Base-by-base conservation (phyloP, 2,113 vertebrate species). In the Perca flavescens region DNA sequence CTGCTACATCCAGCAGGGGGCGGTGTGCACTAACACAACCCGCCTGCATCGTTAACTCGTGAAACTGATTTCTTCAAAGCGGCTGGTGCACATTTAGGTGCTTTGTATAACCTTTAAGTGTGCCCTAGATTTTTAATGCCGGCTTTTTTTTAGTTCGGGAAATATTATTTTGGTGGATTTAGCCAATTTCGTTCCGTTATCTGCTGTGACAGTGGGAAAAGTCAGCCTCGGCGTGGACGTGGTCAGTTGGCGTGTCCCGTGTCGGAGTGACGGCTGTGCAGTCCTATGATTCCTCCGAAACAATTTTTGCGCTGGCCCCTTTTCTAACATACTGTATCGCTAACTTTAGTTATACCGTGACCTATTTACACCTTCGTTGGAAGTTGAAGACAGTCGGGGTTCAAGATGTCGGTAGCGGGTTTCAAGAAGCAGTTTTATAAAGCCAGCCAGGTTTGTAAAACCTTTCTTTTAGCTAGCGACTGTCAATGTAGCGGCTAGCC, bases 341-440 rank as follows among this genome's bases (percentile, higher is more conserved):
- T 67, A 78, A 81, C 74, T 86, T 80, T 70, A 53, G 17, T 62
- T 69, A 16, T 31, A 52, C 61, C 56, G 40, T 43, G 40, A 78
- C 79, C 71, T 56, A 16, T 77, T 74, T 82, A 67, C 77, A 28
- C 62, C 62, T 70, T 70, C 36, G 62, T 74, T 66, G 83, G 76
- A 74, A 78, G 77, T 56, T 31, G 82, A 92, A 76, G 77, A 89
- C 71, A 57, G 63, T 36, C 73, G 49, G 85, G 78, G 62, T 72
- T 85, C 95, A 95, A 92, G 90, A 99, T 99, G 98, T 99, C 98
- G 89, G 97, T 98, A 74, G 97, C 98, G 75, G 98, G 98, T 76
- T 93, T 99, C 65, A 99, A 98, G 96, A 99, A 99, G 70, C 98
- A 99, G 95, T 99, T 99, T 95, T 99, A 99, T 91, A 99, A 99